A percentile compares a stretch with the other conserved stretches of the same genome.
These are phyloP conservation scores for Meda fulgida DNA, from an alignment of 2,797 vertebrate genomes.

Conservation along the genomic window DNA sequence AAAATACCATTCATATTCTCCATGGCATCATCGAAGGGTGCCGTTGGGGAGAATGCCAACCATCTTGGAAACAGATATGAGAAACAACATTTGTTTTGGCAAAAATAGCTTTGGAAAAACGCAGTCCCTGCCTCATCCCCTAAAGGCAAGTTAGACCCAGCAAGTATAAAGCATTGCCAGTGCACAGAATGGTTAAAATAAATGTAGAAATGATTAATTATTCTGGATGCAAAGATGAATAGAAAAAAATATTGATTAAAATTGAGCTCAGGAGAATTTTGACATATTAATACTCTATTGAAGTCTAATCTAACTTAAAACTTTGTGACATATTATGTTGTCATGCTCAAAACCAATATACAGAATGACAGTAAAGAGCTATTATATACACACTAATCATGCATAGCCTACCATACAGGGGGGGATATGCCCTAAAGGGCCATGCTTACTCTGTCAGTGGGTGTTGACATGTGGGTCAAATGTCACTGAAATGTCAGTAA, in stretches of 20 bases:
- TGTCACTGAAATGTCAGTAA: slow-evolving; percentile 58
- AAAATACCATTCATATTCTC: slow-evolving; percentile 71
- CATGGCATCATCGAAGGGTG: slow-evolving; percentile 64
- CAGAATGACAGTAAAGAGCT: not conserved
- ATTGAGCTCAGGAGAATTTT: not conserved
- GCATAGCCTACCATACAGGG: slow-evolving; percentile 1
- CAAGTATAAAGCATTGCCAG: not conserved
- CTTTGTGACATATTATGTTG: not conserved
- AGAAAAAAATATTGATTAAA: not conserved
- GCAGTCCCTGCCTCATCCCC: slow-evolving; percentile 54
- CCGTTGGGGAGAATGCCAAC: slow-evolving; percentile 60
- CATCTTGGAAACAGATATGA: slow-evolving; percentile 67
- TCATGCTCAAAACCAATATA: not conserved
- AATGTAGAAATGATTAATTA: not conserved
- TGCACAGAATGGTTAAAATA: slow-evolving; percentile 8
- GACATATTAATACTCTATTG: not conserved
- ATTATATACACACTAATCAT: slow-evolving; percentile 23
- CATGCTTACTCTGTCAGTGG: slow-evolving; percentile 36
- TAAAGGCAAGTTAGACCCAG: slow-evolving; percentile 7
- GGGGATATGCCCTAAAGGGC: not conserved
- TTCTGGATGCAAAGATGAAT: not conserved
- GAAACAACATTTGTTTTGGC: slow-evolving; percentile 76
- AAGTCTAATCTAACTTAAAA: slow-evolving; percentile 12
- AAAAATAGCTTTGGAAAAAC: slow-evolving; percentile 73
- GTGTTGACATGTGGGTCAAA: slow-evolving; percentile 51